Conservation (phyloP, 2,113 vertebrate species). For the Grantiella picta region DNA sequence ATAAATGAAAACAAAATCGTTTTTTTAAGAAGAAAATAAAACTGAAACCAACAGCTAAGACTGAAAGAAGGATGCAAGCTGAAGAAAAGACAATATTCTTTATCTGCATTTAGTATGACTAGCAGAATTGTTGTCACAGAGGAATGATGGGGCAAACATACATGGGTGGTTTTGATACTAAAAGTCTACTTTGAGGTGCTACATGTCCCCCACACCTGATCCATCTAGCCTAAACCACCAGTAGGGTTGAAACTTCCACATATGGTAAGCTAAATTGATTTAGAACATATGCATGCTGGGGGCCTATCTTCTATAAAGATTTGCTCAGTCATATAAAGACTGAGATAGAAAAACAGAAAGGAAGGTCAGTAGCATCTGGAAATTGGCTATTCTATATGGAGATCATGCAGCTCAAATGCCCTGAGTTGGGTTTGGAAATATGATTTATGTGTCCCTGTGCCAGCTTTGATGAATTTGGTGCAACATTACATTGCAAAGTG, state of each 20-base stretch:
- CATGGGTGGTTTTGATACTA: not conserved
- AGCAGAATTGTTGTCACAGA: not conserved
- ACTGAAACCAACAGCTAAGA: not conserved
- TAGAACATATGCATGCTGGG: not conserved
- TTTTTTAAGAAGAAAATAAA: not conserved
- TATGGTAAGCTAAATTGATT: not conserved
- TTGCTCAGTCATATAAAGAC: not conserved
- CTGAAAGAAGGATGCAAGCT: not conserved
- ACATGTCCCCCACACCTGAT: not conserved
- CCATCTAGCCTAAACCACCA: not conserved
- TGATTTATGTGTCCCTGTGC: constrained; percentile 14
- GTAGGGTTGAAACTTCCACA: not conserved
- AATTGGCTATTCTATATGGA: not conserved
- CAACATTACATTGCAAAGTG: constrained; percentile 49
- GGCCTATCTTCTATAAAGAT: not conserved
- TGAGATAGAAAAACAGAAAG: not conserved
- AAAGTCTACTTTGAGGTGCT: not conserved
- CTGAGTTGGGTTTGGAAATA: not conserved
- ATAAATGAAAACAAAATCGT: not conserved
- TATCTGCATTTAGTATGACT: not conserved
- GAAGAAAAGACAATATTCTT: not conserved
- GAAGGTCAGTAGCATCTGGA: not conserved
- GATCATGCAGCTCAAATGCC: not conserved
- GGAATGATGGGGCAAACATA: not conserved
- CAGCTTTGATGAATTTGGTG: constrained; percentile 59